These are phyloP conservation scores for Amblyraja radiata DNA, from an alignment of 2,797 vertebrate species.

Conservation along the genomic window DNA sequence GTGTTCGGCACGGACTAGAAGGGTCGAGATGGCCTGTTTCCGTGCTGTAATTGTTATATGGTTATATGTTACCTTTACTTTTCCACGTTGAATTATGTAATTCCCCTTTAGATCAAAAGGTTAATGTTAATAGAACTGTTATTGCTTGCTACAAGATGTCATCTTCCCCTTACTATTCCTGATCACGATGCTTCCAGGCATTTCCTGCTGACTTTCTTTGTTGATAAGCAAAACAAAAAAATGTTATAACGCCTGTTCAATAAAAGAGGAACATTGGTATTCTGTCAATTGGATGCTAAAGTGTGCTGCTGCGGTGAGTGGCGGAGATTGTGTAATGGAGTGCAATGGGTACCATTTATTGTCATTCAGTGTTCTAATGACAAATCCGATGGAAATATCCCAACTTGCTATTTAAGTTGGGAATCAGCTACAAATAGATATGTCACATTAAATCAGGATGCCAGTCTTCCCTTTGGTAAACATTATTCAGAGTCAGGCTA, in stretches of 20 bases:
- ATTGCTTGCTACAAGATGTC: neutral
- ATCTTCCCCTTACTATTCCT: neutral
- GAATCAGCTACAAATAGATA: neutral
- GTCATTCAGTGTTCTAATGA: neutral
- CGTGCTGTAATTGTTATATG: too few species aligned
- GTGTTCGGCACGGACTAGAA: too few species aligned
- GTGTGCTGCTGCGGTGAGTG: neutral
- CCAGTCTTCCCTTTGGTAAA: neutral
- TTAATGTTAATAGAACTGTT: neutral
- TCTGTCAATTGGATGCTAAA: neutral
- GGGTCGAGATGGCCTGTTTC: too few species aligned
- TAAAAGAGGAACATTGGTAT: neutral
- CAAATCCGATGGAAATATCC: neutral
- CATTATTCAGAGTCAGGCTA: neutral
- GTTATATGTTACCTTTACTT: neutral
- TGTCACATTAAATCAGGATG: neutral
- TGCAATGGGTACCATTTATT: neutral
- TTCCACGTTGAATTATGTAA: neutral
- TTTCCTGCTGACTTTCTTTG: neutral
- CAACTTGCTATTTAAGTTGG: neutral
- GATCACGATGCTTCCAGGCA: neutral
- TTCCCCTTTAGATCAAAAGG: neutral
- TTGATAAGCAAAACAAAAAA: neutral
- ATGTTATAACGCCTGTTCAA: neutral
- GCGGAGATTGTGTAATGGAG: neutral